Conservation (phyloP, 2,888 invertebrate genomes). For the Poecilus cupreus region DNA sequence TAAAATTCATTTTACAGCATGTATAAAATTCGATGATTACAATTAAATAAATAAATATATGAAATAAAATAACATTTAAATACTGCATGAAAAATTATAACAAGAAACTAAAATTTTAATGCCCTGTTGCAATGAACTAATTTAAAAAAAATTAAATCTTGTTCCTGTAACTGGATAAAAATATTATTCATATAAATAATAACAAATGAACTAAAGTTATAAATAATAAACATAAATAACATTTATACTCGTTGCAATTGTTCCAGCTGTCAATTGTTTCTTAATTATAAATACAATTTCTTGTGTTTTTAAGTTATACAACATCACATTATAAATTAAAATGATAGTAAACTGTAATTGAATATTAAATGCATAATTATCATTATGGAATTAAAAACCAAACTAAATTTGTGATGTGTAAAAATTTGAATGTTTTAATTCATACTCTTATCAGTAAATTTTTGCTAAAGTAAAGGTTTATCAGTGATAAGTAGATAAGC, state of each 20-base stretch:
- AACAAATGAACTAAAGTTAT: slow-evolving; percentile 21
- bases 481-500: slow-evolving; percentile 20
- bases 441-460: not conserved
- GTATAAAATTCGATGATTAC: slow-evolving; percentile 1
- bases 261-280: not conserved
- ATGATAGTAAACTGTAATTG: not conserved
- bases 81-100: slow-evolving; percentile 35
- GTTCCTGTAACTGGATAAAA: slow-evolving; percentile 9
- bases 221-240: slow-evolving; percentile 38
- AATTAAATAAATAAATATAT: slow-evolving; percentile 40
- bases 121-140: not conserved
- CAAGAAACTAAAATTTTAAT: slow-evolving; percentile 12
- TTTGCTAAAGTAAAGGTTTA: not conserved
- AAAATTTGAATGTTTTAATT: not conserved
- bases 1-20: not conserved
- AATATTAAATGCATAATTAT: not conserved
- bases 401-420: not conserved
- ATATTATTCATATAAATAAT: slow-evolving; percentile 29
- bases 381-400: not conserved
- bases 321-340: not conserved
- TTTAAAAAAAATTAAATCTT: not conserved
- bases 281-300: not conserved
- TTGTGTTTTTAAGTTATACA: not conserved
- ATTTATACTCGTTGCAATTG: slow-evolving; percentile 2
- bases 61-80: slow-evolving; percentile 38